Base-by-base conservation (phyloP, 2,888 invertebrate genomes). In the Clunio marinus region DNA sequence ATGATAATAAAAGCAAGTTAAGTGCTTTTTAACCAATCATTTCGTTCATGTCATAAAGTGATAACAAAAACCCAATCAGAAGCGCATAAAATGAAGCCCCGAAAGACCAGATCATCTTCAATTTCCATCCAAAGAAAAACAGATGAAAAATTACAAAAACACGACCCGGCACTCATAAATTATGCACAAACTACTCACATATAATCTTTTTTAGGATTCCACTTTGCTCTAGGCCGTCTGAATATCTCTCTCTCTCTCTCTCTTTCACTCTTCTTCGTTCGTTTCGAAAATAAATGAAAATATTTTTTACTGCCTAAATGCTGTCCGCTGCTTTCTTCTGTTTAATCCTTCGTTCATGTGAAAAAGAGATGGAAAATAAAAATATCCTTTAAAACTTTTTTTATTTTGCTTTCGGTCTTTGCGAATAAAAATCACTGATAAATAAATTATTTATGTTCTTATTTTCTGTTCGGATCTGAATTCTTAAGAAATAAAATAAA, bases 131-230 rank as follows among this genome's bases (percentile, higher is more conserved):
- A 24, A 2, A 24, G 24, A 45, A 24, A 55, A 55, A n/a, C 22
- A 15, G 5, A 51, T 3, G 15, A 51, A 51, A 51, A 17, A 17
- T 51, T 51, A 5, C n/a, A 45, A 22, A 51, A 20, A 22, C 13
- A 32, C 10, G 32, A 59, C 28, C 59, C 20, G 20, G 32, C 10
- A 59, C 32, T 32, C 28, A 59, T 59, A 59, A 59, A 32, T 59
- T 59, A 59, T 59, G 59, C 35, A 59, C 28, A 59, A 59, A 15
- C 59, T 59, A 57, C 57, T 57, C 57, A 57, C 59, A 28, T 32
- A 13, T 7, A 57, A 57, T 57, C 57, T 57, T 13, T 59, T 17
- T n/a, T 22, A 59, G 15, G 59, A 59, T 59, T 59, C 15, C 32
- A 13, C 15, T 59, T 32, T 59, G 15, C 13, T 15, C 5, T 2